Evolutionary conservation across 37 sponge, comb jelly and placozoan species (phyloP), one percentile per base, ranked within the genome.

Genomic region (Hexactinellida sp.): DNA sequence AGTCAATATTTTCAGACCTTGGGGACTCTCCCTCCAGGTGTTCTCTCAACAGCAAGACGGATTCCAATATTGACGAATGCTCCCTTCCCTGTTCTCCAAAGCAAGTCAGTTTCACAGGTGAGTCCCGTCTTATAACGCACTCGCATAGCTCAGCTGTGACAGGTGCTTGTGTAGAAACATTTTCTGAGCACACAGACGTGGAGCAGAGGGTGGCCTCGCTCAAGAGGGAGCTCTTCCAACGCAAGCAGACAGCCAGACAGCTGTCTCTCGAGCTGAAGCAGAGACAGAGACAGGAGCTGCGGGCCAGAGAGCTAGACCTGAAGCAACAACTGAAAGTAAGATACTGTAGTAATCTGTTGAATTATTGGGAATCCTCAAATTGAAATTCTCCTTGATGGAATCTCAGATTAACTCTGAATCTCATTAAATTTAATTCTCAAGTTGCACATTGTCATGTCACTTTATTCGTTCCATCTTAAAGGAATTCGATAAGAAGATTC

Each of bases 91-190:
- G 28, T 63, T 63, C 76, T n/a, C 76, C 76, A 7, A 63, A 63
- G 76, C 76, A 63, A 63, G 76, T 63, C 21, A 63, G 76, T n/a
- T 63, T 63, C 34, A 63, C 76, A 63, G 76, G 76, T 63, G 5
- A 63, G 76, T 25, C 13, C n/a, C n/a, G n/a, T n/a, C n/a, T n/a
- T n/a, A n/a, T n/a, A n/a, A n/a, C n/a, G n/a, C n/a, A n/a, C n/a
- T n/a, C n/a, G n/a, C n/a, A n/a, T n/a, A n/a, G n/a, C n/a, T n/a
- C n/a, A n/a, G n/a, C n/a, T n/a, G n/a, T n/a, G n/a, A n/a, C n/a
- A n/a, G n/a, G n/a, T n/a, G n/a, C n/a, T n/a, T n/a, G n/a, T n/a
- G 5, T n/a, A 63, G 76, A 63, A 23, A 63, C 76, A 25, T 28
- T 10, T 7, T 63, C 76, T 7, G 76, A 63, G 25, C 76, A 63